A percentile compares a stretch with the other conserved stretches of the same genome.
phyloP scores from a whole-genome alignment of 2,888 invertebrate species.

The Ceramica pisi region DNA sequence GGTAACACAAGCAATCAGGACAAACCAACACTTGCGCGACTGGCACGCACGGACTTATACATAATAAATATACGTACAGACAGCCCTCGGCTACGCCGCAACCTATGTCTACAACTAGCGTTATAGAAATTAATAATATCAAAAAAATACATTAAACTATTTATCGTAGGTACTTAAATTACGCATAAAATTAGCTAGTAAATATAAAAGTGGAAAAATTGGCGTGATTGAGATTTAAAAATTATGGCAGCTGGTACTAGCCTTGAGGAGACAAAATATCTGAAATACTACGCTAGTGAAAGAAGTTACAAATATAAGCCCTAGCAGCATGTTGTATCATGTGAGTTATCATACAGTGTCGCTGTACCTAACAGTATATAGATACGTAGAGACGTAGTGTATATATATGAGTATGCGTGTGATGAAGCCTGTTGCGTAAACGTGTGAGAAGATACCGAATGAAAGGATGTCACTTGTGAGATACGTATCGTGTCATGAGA shows the following conservation, averaged over 20 bases:
- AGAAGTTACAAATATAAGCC: constrained; percentile 82
- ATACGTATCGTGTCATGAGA: constrained; percentile 82
- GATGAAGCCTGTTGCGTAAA: constrained; percentile 76
- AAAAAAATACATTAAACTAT: constrained; percentile 73
- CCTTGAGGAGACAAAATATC: constrained; percentile 78
- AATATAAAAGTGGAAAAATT: constrained; percentile 81
- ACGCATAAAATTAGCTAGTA: constrained; percentile 82
- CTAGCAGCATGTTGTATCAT: constrained; percentile 78
- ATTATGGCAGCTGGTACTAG: constrained; percentile 77
- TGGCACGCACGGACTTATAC: constrained; percentile 75
- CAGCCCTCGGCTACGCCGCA: constrained; percentile 74
- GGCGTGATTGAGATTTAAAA: constrained; percentile 82
- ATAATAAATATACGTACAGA: constrained; percentile 81
- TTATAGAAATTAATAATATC: constrained; percentile 66
- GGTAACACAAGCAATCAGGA: constrained; percentile 91
- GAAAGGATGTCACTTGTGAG: constrained; percentile 78
- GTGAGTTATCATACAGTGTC: constrained; percentile 75
- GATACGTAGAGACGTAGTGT: constrained; percentile 68
- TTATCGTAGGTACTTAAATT: constrained; percentile 75
- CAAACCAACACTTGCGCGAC: constrained; percentile 78
- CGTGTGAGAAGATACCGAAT: constrained; percentile 75
- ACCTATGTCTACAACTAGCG: constrained; percentile 77
- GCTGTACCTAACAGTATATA: constrained; percentile 70
- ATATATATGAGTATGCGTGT: constrained; percentile 73
- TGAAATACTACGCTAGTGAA: constrained; percentile 86